Conservation (phyloP, 2,797 vertebrate species). For the Micropoecilia bifurca region DNA sequence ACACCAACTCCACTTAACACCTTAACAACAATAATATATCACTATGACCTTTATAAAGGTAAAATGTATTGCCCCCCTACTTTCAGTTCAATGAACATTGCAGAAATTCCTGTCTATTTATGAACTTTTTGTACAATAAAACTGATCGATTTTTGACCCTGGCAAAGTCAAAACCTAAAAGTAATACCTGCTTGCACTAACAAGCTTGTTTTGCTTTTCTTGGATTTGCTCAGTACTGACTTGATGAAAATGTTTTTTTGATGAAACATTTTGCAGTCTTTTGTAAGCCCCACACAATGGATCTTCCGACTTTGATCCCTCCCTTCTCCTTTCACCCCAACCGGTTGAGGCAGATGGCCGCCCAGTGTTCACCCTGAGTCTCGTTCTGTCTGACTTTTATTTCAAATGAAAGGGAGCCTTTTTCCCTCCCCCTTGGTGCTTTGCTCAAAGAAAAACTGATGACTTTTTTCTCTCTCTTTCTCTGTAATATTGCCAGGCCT, state of each 20-base stretch:
- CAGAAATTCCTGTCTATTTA: constrained; percentile 10
- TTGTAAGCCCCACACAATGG: constrained; percentile 9
- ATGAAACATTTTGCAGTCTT: constrained; percentile 23
- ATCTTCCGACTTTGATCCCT: constrained; percentile 19
- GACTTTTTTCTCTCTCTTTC: constrained; percentile 1
- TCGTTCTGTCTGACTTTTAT: constrained; percentile 20
- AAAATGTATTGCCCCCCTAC: constrained; percentile 15
- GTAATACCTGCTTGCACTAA: neutral
- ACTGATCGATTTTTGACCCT: constrained; percentile 7
- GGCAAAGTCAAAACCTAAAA: constrained; percentile 9
- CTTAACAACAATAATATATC: neutral
- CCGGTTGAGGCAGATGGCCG: constrained; percentile 26
- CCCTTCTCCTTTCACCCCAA: constrained; percentile 27
- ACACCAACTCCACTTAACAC: constrained; percentile 13
- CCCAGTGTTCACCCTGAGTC: constrained; percentile 22
- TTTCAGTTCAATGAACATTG: constrained; percentile 8
- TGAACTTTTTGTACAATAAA: constrained; percentile 8
- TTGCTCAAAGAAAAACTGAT: constrained; percentile 10
- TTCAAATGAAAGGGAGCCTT: constrained; percentile 17
- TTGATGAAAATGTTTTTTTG: constrained; percentile 11
- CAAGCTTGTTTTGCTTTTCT: constrained; percentile 1
- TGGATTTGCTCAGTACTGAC: neutral
- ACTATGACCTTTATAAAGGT: constrained; percentile 9
- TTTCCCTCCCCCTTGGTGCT: constrained; percentile 10
- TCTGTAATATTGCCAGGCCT: neutral